Evolutionary conservation across 2,113 vertebrate genomes (phyloP).

Genomic region (Eurystomus gularis): DNA sequence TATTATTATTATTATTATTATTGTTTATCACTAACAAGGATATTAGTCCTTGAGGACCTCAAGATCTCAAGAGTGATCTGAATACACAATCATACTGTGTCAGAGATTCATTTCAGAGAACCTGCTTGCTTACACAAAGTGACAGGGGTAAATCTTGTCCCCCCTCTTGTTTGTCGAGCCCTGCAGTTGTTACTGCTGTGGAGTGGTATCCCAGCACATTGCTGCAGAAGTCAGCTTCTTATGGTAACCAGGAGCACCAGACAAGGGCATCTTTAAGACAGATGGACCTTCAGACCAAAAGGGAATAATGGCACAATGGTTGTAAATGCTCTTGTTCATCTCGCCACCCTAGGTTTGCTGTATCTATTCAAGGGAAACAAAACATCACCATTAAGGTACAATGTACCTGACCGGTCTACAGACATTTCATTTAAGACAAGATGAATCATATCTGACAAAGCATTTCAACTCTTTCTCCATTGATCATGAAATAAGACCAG

Average conservation of each 20-base stretch:
- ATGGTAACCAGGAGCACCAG: accelerated
- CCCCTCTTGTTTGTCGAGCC: neutral
- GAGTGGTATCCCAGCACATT: accelerated
- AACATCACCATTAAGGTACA: neutral
- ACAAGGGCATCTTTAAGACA: neutral
- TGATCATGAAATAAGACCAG: neutral
- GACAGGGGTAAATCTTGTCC: neutral
- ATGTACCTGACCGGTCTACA: neutral
- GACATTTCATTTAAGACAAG: neutral
- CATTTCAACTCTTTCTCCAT: neutral
- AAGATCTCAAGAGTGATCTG: neutral
- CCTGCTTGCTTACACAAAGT: neutral
- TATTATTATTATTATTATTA: neutral
- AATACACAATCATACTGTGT: neutral
- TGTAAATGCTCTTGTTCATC: neutral
- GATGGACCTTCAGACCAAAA: neutral
- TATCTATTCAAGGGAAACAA: neutral
- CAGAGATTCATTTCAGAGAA: neutral
- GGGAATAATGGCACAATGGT: neutral
- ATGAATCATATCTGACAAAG: neutral
- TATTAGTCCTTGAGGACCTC: neutral
- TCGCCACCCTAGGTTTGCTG: neutral
- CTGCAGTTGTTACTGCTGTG: neutral
- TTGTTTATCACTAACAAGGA: too few species aligned
- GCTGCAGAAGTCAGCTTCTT: neutral